Evolutionary conservation across 2,113 vertebrate genomes (phyloP).

Genomic region (Uria lomvia): DNA sequence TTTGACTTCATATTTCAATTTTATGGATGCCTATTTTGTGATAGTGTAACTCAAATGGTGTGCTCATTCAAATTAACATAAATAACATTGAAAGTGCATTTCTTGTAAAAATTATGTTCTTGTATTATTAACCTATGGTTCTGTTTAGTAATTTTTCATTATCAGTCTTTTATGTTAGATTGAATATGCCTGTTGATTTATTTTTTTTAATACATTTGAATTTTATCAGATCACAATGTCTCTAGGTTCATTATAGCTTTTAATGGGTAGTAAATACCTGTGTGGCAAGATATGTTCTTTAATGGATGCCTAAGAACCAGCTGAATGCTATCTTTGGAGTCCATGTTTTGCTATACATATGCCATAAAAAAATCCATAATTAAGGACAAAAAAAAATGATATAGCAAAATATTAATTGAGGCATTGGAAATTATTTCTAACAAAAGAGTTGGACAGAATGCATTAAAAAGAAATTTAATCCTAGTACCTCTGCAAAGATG

Average conservation of each 20-base stretch:
- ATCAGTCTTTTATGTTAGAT: neutral
- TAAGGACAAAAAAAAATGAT: neutral
- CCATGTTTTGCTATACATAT: neutral
- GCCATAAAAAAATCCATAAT: neutral
- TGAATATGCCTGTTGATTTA: neutral
- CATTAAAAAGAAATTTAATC: neutral
- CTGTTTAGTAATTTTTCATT: neutral
- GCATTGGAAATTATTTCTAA: neutral
- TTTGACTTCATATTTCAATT: neutral
- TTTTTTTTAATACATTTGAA: neutral
- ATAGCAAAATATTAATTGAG: neutral
- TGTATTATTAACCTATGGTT: neutral
- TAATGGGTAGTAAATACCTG: neutral
- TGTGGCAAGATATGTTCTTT: neutral
- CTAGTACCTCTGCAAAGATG: neutral
- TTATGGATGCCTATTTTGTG: neutral
- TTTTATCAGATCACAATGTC: neutral
- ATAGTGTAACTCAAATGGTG: neutral
- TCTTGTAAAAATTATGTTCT: neutral
- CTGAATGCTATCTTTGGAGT: neutral
- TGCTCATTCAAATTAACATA: neutral
- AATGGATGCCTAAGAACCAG: neutral
- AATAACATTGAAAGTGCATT: neutral
- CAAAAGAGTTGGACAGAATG: neutral
- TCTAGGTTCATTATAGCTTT: neutral